Percentiles rank a stretch among this genome's conserved stretches.
phyloP scores from a whole-genome alignment of 2,888 invertebrate species.

The Diplazon laetatorius region DNA sequence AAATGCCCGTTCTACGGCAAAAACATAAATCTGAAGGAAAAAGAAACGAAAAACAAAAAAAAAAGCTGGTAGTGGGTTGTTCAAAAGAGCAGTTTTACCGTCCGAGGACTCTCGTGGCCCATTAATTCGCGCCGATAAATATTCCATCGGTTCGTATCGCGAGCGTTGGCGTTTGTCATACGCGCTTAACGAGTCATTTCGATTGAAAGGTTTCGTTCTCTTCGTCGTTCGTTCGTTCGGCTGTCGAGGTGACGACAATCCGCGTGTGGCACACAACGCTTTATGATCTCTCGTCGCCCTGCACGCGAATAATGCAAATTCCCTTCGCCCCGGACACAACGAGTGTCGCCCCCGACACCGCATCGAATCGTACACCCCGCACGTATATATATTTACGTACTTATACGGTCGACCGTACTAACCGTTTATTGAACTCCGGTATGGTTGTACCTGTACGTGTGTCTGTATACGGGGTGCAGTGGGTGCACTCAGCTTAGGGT shows the following conservation, averaged over 20 bases:
- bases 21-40: constrained; percentile 46
- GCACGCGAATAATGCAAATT: constrained; percentile 55
- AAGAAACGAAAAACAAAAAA: too few species aligned
- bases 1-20: constrained; percentile 44
- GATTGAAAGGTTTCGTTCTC: constrained; percentile 78
- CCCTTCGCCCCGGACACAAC: constrained; percentile 32
- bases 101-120: constrained; percentile 65
- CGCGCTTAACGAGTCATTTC: constrained; percentile 76
- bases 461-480: not conserved
- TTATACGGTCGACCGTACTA: constrained; percentile 1
- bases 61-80: constrained; percentile 32
- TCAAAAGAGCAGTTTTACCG: not conserved
- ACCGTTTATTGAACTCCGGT: constrained; percentile 11
- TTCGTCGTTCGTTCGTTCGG: constrained; percentile 29
- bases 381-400: constrained; percentile 28
- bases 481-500: constrained; percentile 71
- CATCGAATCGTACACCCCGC: constrained; percentile 41
- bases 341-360: constrained; percentile 47
- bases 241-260: constrained; percentile 1
- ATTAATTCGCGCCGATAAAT: constrained; percentile 80
- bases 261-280: constrained; percentile 9
- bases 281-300: constrained; percentile 33
- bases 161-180: constrained; percentile 78
- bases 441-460: not conserved
- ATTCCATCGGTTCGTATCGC: constrained; percentile 78